A percentile compares a stretch with the other conserved stretches of the same genome.
Evolutionary conservation across 2,797 vertebrate species (phyloP).

Genomic region (Fundulus diaphanus): DNA sequence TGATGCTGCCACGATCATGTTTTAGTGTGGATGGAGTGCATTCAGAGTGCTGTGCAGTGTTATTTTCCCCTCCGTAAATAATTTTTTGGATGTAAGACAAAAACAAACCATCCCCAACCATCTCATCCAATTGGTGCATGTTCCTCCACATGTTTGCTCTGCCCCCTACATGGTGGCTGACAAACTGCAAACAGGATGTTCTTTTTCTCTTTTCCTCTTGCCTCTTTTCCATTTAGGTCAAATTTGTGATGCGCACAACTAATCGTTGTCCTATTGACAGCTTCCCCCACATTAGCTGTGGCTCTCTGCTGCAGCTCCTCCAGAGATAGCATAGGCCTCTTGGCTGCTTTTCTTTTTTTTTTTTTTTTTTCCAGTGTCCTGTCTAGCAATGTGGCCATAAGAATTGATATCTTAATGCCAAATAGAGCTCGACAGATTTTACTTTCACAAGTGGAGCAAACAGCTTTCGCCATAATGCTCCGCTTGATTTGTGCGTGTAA

Average conservation of each 20-base stretch:
- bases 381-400: too few species aligned
- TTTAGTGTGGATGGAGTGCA: neutral
- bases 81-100: neutral
- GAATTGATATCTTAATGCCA: too few species aligned
- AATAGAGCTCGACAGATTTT: too few species aligned
- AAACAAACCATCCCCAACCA: too few species aligned
- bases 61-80: neutral
- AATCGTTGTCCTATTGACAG: neutral
- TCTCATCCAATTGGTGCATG: neutral
- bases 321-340: neutral
- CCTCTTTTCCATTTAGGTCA: neutral
- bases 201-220: too few species aligned
- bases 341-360: neutral
- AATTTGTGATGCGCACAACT: neutral
- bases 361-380: too few species aligned
- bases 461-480: too few species aligned
- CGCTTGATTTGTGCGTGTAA: too few species aligned
- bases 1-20: neutral
- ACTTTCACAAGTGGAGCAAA: too few species aligned
- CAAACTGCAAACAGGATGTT: neutral
- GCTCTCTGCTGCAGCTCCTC: slow-evolving; percentile 1
- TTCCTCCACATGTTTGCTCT: neutral
- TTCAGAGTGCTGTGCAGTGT: neutral
- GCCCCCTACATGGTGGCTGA: neutral
- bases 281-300: neutral